A percentile compares a stretch with the other conserved stretches of the same genome.
Evolutionary conservation across 1,140 invertebrate genomes (phyloP).

Genomic region (Lamellibrachia luymesi): DNA sequence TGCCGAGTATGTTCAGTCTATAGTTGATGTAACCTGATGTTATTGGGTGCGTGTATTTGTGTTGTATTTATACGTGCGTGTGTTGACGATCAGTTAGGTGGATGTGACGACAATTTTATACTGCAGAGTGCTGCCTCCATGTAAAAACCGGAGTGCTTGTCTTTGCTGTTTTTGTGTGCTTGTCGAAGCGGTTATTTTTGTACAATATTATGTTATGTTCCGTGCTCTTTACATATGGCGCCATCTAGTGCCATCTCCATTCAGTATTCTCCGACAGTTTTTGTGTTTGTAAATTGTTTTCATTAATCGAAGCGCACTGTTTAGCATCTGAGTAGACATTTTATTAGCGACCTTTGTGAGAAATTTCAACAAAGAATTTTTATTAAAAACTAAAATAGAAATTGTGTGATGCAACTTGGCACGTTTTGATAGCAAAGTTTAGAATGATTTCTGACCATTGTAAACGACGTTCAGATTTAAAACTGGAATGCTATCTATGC

Average conservation of each 20-base stretch:
- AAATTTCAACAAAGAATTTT: not conserved
- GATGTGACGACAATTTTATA: not conserved
- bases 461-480: not conserved
- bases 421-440: not conserved
- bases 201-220: not conserved
- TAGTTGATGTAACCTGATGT: not conserved
- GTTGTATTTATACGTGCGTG: conserved; percentile 4
- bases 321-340: not conserved
- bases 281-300: not conserved
- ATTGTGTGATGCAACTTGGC: not conserved
- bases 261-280: not conserved
- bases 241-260: not conserved
- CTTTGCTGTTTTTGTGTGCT: not conserved
- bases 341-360: not conserved
- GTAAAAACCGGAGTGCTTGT: not conserved
- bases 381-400: not conserved
- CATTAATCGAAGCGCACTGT: not conserved
- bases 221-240: not conserved
- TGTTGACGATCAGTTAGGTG: not conserved
- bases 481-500: not conserved
- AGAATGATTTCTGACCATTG: not conserved
- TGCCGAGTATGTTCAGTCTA: not conserved
- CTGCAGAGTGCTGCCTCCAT: not conserved
- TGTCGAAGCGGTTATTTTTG: conserved; percentile 1
- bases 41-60: not conserved